Evolutionary conservation across 2,113 vertebrate species (phyloP), one percentile per base, ranked within the genome.

Genomic region (Lepus timidus): DNA sequence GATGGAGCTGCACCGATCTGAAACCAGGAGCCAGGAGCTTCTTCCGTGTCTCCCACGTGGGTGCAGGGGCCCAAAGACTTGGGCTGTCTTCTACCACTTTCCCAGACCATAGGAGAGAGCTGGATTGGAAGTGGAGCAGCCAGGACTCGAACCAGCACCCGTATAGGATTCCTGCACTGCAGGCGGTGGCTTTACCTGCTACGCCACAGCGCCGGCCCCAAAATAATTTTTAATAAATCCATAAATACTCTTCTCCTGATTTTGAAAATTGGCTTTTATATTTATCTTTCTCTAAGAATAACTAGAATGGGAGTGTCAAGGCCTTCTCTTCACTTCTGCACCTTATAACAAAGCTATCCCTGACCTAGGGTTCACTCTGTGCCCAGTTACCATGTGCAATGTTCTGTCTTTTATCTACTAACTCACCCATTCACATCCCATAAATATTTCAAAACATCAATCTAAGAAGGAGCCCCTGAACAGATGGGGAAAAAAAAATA

Each of bases 191-290:
- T 44, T 44, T 44, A 44, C 44, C 44, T 7, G 44, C 44, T 73
- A 33, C 4, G 20, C 33, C 33, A 73, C 70, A 8, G 20, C 9
- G 19, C 33, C 14, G 10, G 5, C n/a, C 70, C 39, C 75, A 64
- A 55, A 76, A 75, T 4, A 31, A 73, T 49, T 87, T 85, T 93
- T 73, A 82, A 62, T 31, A 10, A 49, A 95, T 64, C 64, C 89
- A 22, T 73, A 91, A 78, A 62, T 65, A 86, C 10, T 83, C n/a
- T 61, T 25, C 25, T 84, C n/a, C n/a, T 94, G 67, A 39, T 75
- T 96, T 94, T 94, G 22, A 84, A 86, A 95, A 76, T 96, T 83
- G 75, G 14, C 31, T 78, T 67, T 65, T 52, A 64, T 74, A 22
- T 49, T 80, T 79, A 85, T 86, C 36, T 90, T 65, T 29, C 31